phyloP scores from a whole-genome alignment of 2,888 invertebrate species.

The Stegophylla sp. region DNA sequence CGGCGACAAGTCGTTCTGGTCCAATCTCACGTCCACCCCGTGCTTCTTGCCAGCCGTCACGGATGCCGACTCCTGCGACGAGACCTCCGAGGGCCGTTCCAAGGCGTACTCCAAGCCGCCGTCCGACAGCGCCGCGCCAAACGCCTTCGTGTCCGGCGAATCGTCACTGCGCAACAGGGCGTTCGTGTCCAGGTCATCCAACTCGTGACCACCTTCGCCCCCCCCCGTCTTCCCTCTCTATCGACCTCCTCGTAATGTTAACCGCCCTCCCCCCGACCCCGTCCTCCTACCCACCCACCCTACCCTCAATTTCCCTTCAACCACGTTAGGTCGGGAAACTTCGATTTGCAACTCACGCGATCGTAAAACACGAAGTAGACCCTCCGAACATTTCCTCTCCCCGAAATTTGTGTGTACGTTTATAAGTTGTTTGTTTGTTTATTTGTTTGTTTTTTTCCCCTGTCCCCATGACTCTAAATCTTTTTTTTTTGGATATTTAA shows the following conservation, averaged over 20 bases:
- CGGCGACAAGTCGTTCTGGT: slow-evolving; percentile 43
- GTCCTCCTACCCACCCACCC: not conserved
- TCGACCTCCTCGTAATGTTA: too few relatives aligned
- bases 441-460: not conserved
- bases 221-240: not conserved
- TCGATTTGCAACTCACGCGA: too few relatives aligned
- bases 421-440: not conserved
- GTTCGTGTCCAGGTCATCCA: slow-evolving; percentile 58
- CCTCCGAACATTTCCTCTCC: too few relatives aligned
- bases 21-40: slow-evolving; percentile 42
- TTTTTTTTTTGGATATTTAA: too few relatives aligned
- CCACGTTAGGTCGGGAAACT: too few relatives aligned
- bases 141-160: slow-evolving; percentile 59
- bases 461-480: too few relatives aligned
- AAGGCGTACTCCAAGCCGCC: slow-evolving; percentile 55
- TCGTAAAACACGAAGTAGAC: too few relatives aligned
- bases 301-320: too few relatives aligned
- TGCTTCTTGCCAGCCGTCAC: slow-evolving; percentile 61
- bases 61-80: slow-evolving; percentile 50
- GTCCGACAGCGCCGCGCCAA: slow-evolving; percentile 15
- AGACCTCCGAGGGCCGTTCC: not conserved
- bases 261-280: not conserved
- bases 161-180: slow-evolving; percentile 60
- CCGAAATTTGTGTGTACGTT: not conserved
- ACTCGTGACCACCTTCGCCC: not conserved